A percentile compares a stretch with the other conserved stretches of the same genome.
These are phyloP conservation scores for Megalurothrips usitatus DNA, from an alignment of 2,888 invertebrate species.

Conservation along the genomic window DNA sequence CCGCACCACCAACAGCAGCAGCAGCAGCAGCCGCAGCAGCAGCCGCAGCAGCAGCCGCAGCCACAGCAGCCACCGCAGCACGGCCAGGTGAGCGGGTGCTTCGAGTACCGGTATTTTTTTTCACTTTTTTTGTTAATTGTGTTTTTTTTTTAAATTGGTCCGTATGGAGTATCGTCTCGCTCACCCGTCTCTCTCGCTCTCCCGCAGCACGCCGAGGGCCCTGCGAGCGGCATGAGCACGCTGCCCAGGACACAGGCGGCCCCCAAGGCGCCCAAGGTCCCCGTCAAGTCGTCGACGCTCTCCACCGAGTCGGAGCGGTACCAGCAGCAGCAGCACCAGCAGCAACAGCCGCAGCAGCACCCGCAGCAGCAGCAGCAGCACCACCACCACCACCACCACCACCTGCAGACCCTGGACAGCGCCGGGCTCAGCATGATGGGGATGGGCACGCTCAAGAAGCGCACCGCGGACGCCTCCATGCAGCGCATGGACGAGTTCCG, in stretches of 20 bases:
- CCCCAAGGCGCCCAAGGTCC: constrained; percentile 14
- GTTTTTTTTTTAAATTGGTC: no score
- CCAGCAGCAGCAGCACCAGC: constrained; percentile 14
- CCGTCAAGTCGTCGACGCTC: constrained; percentile 14
- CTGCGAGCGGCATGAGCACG: background rate
- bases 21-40: background rate
- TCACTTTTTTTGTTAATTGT: no score
- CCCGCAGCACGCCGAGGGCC: background rate
- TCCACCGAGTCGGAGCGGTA: background rate
- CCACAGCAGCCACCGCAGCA: background rate
- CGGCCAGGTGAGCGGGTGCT: background rate
- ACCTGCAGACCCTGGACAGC: background rate
- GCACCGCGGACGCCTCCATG: background rate
- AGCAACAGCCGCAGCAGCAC: background rate
- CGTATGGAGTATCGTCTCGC: no score
- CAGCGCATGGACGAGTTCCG: constrained; percentile 10
- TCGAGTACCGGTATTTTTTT: no score
- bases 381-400: background rate
- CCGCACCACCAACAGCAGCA: background rate
- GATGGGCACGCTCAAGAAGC: constrained; percentile 21
- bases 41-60: background rate
- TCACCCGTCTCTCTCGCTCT: background rate
- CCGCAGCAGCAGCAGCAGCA: constrained; percentile 18
- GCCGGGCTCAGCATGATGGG: constrained; percentile 2
- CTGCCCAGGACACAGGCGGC: background rate